Percentiles rank a stretch among this genome's conserved stretches.
Conservation (phyloP, 1,140 invertebrate species). For the Panulirus ornatus region DNA sequence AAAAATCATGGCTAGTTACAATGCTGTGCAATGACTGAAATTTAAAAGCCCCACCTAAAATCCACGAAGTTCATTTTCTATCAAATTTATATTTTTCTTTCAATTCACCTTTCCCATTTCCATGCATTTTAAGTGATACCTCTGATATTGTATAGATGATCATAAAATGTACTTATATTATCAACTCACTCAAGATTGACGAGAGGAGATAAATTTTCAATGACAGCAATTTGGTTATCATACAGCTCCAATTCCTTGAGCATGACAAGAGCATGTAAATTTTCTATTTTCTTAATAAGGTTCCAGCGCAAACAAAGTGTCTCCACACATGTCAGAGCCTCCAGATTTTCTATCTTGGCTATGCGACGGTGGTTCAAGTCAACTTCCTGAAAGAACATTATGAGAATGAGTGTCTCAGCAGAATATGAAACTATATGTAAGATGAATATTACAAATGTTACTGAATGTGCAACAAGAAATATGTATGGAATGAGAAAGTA, state of each 20-base stretch:
- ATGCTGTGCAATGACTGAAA: no score
- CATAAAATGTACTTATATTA: slow-evolving; percentile 19
- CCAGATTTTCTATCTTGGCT: slow-evolving; percentile 89
- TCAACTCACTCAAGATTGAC: slow-evolving; percentile 92
- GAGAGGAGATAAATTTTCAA: slow-evolving; percentile 92
- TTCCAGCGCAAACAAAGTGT: slow-evolving; percentile 95
- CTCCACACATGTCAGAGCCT: slow-evolving; percentile 86
- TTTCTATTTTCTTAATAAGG: slow-evolving; percentile 96
- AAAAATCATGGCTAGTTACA: no score
- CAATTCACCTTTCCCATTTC: no score
- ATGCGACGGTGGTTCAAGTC: slow-evolving; percentile 94
- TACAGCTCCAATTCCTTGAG: slow-evolving; percentile 95
- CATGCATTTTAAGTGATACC: no score
- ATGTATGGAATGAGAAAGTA: no score
- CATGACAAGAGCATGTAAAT: slow-evolving; percentile 85
- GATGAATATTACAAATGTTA: no score
- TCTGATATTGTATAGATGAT: neutral
- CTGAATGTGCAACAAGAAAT: no score
- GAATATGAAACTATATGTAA: no score
- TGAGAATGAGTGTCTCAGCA: neutral
- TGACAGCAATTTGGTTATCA: slow-evolving; percentile 95
- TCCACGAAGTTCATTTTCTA: no score
- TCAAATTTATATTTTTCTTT: no score
- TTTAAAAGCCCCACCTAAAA: no score
- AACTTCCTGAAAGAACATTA: slow-evolving; percentile 80